Base-by-base conservation (phyloP, 2,113 vertebrate species). In the Odocoileus hemionus region DNA sequence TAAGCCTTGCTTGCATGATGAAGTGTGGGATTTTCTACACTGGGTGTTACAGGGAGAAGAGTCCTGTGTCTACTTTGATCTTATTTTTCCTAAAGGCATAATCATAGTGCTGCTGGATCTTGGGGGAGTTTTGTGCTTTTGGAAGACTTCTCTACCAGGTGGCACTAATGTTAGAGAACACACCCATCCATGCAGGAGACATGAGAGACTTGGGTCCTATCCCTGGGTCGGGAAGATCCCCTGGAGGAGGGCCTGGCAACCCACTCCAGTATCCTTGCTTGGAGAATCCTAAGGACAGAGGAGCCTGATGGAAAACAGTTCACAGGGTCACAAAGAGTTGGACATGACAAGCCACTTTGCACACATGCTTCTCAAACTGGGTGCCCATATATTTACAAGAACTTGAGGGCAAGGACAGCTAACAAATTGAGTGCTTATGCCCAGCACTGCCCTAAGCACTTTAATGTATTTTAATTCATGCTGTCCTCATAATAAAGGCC, bases 1-100 rank as follows among this genome's bases (percentile, higher is more conserved):
- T 7, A 16, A n/a, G 15, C 2, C 1, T 16, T n/a, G 78, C 23
- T 36, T 28, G 47, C 19, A 17, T 1, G 2, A 43, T 21, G 6
- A 57, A n/a, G 74, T 2, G 1, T 36, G 39, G 7, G 54, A 11
- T 85, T 43, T 28, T 23, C 67, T 13, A 1, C 3, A 39, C 39
- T 9, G 43, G 12, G 3, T 14, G 26, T 47, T 17, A 2, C 6
- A 25, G 45, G 36, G 28, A 45, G 45, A 89, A 15, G 3, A 14
- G 45, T 17, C 61, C 54, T 16, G 6, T 8, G 11, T 12, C 21
- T 21, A 39, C 45, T n/a, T 52, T 47, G 58, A 85, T 76, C 50
- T 43, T 4, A 13, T 33, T 67, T n/a, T 39, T 26, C 5, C n/a
- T 25, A 30, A 39, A 84, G 55, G 6, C 11, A 36, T 6, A 28